Percentiles rank a stretch among this genome's conserved stretches.
Conservation (phyloP, 2,797 vertebrate genomes). For the Pipistrellus pygmaeus region DNA sequence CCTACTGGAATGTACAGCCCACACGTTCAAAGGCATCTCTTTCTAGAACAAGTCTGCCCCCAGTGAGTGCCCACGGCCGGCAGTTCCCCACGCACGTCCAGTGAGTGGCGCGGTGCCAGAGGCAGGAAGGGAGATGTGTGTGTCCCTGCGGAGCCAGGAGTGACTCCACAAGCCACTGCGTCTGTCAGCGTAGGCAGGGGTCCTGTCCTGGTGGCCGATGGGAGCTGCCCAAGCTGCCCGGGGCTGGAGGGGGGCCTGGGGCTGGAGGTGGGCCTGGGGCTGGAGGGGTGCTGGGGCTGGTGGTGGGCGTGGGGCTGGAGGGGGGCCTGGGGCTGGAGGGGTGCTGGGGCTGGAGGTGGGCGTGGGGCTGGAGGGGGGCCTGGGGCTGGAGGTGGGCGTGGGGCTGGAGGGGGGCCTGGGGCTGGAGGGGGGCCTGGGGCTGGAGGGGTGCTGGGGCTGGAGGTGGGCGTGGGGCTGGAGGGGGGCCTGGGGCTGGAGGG, state of each 20-base stretch:
- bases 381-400: too few relatives aligned
- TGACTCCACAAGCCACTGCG: fast-evolving
- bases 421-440: too few relatives aligned
- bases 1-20: neutral
- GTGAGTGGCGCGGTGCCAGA: fast-evolving
- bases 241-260: too few relatives aligned
- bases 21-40: neutral
- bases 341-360: too few relatives aligned
- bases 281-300: too few relatives aligned
- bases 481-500: neutral
- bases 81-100: fast-evolving
- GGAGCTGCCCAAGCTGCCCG: too few relatives aligned
- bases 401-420: too few relatives aligned
- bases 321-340: neutral
- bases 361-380: too few relatives aligned
- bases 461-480: neutral
- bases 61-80: neutral
- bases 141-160: neutral
- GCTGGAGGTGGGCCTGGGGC: too few relatives aligned
- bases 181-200: neutral
- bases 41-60: neutral
- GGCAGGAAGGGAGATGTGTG: neutral
- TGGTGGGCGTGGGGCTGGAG: neutral
- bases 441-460: neutral
- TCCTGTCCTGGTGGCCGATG: neutral